These are phyloP conservation scores for Protodeltote pygarga DNA, from an alignment of 2,888 invertebrate genomes.

Conservation along the genomic window DNA sequence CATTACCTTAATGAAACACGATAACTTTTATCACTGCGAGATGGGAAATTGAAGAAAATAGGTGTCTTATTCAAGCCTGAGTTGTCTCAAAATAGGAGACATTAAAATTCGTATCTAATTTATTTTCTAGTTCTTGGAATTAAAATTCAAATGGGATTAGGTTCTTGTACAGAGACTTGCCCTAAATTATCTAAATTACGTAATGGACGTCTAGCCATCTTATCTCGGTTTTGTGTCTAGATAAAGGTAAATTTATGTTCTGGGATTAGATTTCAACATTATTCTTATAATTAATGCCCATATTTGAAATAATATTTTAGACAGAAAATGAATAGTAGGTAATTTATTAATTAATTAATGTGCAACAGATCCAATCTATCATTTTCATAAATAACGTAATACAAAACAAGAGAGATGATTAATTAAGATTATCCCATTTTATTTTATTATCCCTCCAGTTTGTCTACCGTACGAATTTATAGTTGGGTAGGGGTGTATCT, in stretches of 20 bases:
- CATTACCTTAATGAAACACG: conserved; percentile 80
- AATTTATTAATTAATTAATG: not conserved
- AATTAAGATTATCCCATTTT: conserved; percentile 53
- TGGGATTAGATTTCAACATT: no score
- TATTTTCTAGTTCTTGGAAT: conserved; percentile 53
- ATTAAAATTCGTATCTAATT: conserved; percentile 61
- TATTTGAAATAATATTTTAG: no score
- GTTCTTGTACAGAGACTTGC: conserved; percentile 41
- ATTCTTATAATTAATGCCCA: no score
- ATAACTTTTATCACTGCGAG: conserved; percentile 67
- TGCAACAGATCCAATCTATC: conserved; percentile 3
- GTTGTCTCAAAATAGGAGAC: conserved; percentile 46
- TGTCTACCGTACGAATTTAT: conserved; percentile 56
- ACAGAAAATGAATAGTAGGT: not conserved
- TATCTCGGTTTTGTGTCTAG: conserved; percentile 32
- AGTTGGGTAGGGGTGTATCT: conserved; percentile 66
- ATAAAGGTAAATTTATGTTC: conserved; percentile 37
- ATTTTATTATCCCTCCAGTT: conserved; percentile 54
- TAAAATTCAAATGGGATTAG: conserved; percentile 56
- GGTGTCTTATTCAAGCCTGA: conserved; percentile 44
- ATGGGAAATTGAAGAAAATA: conserved; percentile 64
- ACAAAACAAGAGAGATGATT: conserved; percentile 47
- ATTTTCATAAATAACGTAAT: conserved; percentile 1
- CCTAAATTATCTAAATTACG: conserved; percentile 53
- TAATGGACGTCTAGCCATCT: conserved; percentile 44